phyloP scores from a whole-genome alignment of 2,888 invertebrate species.

The Troides helena region DNA sequence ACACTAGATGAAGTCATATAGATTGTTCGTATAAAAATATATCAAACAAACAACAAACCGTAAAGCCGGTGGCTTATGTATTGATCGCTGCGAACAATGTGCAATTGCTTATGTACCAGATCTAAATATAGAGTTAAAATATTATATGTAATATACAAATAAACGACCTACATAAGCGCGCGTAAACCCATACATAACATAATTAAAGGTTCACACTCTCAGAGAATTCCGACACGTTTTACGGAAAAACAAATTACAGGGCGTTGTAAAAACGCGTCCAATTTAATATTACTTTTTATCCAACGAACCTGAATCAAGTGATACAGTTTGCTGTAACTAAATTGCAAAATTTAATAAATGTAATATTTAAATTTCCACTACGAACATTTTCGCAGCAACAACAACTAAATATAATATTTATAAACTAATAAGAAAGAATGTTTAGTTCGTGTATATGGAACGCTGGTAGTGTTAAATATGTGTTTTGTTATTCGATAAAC shows the following conservation, averaged over 20 bases:
- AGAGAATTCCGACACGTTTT: constrained; percentile 19
- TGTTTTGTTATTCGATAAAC: too few relatives aligned
- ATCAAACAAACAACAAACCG: too few relatives aligned
- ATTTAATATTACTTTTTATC: constrained; percentile 27
- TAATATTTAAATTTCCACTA: constrained; percentile 10
- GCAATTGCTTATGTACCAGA: too few relatives aligned
- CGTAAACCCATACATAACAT: constrained; percentile 20
- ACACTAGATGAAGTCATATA: too few relatives aligned
- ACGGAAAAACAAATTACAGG: constrained; percentile 27
- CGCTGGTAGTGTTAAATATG: neutral
- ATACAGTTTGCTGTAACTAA: constrained; percentile 15
- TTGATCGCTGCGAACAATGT: too few relatives aligned
- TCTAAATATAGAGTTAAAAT: too few relatives aligned
- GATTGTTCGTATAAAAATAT: too few relatives aligned
- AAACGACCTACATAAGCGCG: neutral
- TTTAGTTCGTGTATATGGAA: neutral
- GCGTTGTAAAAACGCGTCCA: constrained; percentile 27
- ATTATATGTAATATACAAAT: too few relatives aligned
- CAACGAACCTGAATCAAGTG: constrained; percentile 10
- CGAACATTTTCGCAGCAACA: constrained; percentile 11
- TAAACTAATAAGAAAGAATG: neutral
- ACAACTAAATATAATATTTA: neutral
- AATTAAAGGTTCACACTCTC: constrained; percentile 26
- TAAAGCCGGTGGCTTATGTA: too few relatives aligned
- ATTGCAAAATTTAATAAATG: constrained; percentile 25